A percentile compares a stretch with the other conserved stretches of the same genome.
Conservation (phyloP, 2,113 vertebrate species). For the Scomber japonicus region DNA sequence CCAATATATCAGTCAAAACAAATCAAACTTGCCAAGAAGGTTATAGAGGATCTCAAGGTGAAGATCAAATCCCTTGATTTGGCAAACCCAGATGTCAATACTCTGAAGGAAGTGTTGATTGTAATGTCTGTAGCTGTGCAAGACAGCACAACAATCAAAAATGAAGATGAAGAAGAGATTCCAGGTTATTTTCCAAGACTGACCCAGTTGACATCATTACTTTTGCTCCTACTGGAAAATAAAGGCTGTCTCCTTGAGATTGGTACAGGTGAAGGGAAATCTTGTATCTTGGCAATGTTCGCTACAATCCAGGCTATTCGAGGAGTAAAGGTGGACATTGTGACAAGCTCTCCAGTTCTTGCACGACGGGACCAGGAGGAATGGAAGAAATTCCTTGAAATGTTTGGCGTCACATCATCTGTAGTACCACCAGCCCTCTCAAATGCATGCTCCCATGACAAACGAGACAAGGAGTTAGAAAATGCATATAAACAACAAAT, state of each 20-base stretch:
- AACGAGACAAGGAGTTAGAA: background rate
- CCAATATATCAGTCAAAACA: no score
- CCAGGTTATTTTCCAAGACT: background rate
- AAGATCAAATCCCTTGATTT: background rate
- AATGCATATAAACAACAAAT: background rate
- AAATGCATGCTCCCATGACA: background rate
- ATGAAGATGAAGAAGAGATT: background rate
- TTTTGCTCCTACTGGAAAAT: background rate
- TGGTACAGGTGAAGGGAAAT: background rate
- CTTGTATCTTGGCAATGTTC: background rate
- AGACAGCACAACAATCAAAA: background rate
- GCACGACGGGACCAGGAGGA: background rate
- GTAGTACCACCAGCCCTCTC: background rate
- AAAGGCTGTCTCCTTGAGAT: background rate
- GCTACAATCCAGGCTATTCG: background rate
- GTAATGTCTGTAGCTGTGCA: background rate
- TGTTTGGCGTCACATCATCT: background rate
- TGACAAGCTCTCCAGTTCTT: background rate
- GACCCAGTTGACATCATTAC: background rate
- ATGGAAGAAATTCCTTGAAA: background rate
- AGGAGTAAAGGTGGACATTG: background rate
- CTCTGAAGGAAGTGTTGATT: background rate
- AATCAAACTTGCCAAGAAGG: no score
- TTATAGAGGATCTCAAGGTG: background rate
- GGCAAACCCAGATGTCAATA: background rate